Conservation (phyloP, 2,797 vertebrate species). For the Lagocephalus sceleratus region DNA sequence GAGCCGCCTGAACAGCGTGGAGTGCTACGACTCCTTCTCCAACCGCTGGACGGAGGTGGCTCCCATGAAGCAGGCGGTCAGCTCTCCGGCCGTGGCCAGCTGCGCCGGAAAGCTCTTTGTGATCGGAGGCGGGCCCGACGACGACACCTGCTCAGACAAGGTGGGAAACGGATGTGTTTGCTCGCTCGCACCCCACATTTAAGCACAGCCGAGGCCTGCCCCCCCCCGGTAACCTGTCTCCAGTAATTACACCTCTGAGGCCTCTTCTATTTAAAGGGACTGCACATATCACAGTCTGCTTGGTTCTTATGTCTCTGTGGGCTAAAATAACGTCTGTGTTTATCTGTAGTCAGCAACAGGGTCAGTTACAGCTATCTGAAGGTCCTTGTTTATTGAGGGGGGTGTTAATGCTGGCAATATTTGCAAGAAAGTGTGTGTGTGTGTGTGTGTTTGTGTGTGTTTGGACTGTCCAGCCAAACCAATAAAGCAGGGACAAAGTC, state of each 20-base stretch:
- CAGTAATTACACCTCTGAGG: constrained; percentile 10
- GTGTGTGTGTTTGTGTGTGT: too few relatives aligned
- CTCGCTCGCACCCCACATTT: constrained; percentile 2
- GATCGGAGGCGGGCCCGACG: constrained; percentile 93
- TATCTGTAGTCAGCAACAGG: constrained; percentile 7
- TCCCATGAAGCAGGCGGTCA: constrained; percentile 94
- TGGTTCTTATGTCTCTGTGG: too few relatives aligned
- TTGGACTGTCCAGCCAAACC: neutral
- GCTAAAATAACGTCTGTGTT: neutral
- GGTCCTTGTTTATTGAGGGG: neutral
- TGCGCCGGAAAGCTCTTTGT: constrained; percentile 93
- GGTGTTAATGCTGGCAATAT: constrained; percentile 2
- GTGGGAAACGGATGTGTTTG: constrained; percentile 66
- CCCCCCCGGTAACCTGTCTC: constrained; percentile 3
- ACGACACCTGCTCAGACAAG: constrained; percentile 97
- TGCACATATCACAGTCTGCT: neutral
- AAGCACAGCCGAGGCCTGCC: constrained; percentile 1
- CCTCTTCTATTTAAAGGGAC: neutral
- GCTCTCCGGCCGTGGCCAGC: constrained; percentile 92
- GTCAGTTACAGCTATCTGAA: constrained; percentile 6
- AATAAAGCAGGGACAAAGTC: constrained; percentile 1
- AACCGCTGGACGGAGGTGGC: constrained; percentile 98
- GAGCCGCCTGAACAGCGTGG: constrained; percentile 90
- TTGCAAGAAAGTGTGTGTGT: constrained; percentile 7
- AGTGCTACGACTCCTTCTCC: constrained; percentile 97